phyloP scores from a whole-genome alignment of 2,888 invertebrate genomes.

The Yponomeuta evonymella region DNA sequence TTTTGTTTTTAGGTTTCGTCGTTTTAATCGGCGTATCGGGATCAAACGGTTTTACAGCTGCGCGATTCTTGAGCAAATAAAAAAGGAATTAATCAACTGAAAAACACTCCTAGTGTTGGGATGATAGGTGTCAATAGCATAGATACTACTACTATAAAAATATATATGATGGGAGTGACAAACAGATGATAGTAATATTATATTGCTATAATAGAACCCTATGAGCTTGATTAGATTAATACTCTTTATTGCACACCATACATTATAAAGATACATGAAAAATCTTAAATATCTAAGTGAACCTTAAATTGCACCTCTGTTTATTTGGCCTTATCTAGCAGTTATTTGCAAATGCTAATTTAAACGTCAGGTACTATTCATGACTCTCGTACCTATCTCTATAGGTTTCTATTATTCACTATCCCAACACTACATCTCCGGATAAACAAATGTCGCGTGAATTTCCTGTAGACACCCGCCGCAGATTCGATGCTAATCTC shows the following conservation, averaged over 20 bases:
- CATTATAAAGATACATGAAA: too few species aligned
- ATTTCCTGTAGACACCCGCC: constrained; percentile 40
- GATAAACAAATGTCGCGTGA: constrained; percentile 34
- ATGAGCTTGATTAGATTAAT: too few species aligned
- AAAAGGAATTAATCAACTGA: constrained; percentile 68
- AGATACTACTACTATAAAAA: too few species aligned
- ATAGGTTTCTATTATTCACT: not conserved
- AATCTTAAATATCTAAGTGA: too few species aligned
- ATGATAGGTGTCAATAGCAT: constrained; percentile 10
- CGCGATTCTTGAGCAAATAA: constrained; percentile 68
- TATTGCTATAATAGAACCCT: too few species aligned
- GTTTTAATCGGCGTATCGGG: constrained; percentile 54
- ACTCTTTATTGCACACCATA: too few species aligned
- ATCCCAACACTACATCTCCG: constrained; percentile 42
- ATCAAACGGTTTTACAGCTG: constrained; percentile 67
- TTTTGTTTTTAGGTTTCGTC: constrained; percentile 43
- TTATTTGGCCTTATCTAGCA: too few species aligned
- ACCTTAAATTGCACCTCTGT: too few species aligned
- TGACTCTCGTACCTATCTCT: not conserved
- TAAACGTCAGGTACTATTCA: too few species aligned
- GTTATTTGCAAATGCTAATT: too few species aligned
- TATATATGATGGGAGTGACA: too few species aligned
- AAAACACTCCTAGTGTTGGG: constrained; percentile 45
- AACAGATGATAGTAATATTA: too few species aligned
- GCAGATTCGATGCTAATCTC: constrained; percentile 57